A percentile compares a stretch with the other conserved stretches of the same genome.
Conservation (phyloP, 2,888 invertebrate genomes). For the Drosophila phalerata region DNA sequence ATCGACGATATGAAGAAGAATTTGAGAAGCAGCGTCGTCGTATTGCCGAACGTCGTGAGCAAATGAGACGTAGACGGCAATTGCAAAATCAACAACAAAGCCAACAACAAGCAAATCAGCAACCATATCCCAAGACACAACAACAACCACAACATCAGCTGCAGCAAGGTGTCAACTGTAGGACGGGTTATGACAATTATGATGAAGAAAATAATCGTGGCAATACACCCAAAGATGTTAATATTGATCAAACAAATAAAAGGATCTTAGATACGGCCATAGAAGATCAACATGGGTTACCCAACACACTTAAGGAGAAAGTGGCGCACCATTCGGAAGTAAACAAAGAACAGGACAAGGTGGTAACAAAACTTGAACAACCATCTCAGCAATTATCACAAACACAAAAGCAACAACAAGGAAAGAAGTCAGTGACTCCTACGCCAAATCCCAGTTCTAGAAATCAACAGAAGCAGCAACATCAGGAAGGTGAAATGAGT, state of each 20-base stretch:
- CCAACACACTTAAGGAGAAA: not conserved
- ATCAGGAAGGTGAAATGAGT: slow-evolving; percentile 12
- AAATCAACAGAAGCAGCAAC: slow-evolving; percentile 1
- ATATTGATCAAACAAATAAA: not conserved
- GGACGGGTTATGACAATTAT: slow-evolving; percentile 1
- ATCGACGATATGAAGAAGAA: slow-evolving; percentile 94
- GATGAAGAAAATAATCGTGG: slow-evolving; percentile 3
- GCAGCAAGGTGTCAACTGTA: not conserved
- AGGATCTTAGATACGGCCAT: not conserved
- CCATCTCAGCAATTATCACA: not conserved
- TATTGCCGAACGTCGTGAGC: slow-evolving; percentile 91
- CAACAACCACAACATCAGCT: not conserved
- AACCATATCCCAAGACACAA: slow-evolving; percentile 4
- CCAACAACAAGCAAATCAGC: slow-evolving; percentile 1
- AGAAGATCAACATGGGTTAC: not conserved
- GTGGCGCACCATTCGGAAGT: not conserved
- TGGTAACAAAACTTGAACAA: not conserved
- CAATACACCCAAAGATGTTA: not conserved
- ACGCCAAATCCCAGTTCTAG: slow-evolving; percentile 1
- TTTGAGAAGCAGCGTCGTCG: slow-evolving; percentile 94
- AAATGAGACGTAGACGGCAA: slow-evolving; percentile 89
- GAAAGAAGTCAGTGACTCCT: not conserved
- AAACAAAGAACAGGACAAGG: slow-evolving; percentile 5
- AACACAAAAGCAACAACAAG: not conserved
- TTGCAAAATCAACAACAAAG: slow-evolving; percentile 40